A percentile compares a stretch with the other conserved stretches of the same genome.
phyloP scores from a whole-genome alignment of 2,797 vertebrate genomes.

The Sebastes oblongus region DNA sequence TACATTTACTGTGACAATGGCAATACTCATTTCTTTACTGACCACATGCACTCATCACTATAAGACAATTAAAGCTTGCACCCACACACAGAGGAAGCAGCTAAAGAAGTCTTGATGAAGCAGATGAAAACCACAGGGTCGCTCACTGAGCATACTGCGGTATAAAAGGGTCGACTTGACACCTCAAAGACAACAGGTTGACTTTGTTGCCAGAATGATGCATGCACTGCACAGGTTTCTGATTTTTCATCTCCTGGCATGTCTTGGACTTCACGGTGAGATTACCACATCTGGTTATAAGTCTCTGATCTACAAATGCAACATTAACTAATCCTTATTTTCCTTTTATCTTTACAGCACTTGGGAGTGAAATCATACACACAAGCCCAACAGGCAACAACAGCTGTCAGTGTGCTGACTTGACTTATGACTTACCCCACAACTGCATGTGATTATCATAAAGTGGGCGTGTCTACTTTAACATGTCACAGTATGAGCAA shows the following conservation, averaged over 20 bases:
- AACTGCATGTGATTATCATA: too few relatives aligned
- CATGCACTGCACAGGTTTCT: background rate
- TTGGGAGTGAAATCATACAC: conserved; percentile 52
- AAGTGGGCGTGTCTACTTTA: background rate
- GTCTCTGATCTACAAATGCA: background rate
- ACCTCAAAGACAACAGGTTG: background rate
- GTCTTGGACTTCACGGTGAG: conserved; percentile 22
- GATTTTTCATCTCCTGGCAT: conserved; percentile 15
- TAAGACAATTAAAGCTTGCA: background rate
- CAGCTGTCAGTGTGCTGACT: too few relatives aligned
- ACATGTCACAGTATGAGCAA: background rate
- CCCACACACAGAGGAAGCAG: background rate
- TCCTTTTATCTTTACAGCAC: conserved; percentile 1
- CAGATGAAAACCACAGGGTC: background rate
- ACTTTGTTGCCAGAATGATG: background rate
- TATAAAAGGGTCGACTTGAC: background rate
- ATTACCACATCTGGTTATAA: background rate
- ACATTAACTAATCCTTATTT: background rate
- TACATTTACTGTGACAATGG: background rate
- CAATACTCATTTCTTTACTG: background rate
- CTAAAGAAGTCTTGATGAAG: background rate
- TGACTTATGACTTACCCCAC: too few relatives aligned
- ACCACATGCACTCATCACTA: background rate
- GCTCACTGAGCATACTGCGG: background rate
- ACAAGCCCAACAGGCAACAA: too few relatives aligned